Base-by-base conservation (phyloP, 2,797 vertebrate genomes). In the Tokudaia muenninki region DNA sequence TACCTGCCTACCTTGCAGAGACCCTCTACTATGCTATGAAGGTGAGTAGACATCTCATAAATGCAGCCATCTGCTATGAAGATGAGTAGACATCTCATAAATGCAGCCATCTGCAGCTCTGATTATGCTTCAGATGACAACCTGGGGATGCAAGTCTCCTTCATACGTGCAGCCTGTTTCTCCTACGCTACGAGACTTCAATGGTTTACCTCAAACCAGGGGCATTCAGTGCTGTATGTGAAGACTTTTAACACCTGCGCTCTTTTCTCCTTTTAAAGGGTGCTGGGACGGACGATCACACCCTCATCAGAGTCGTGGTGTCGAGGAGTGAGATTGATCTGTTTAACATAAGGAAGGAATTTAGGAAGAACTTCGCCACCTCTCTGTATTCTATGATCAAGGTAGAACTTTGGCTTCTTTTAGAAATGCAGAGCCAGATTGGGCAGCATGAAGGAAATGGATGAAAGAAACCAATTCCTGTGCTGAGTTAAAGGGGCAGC, bases 311-410 rank as follows among this genome's bases (percentile, higher is more conserved):
- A 97, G 98, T 99, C 59, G 98, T 99, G 98, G 99, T 99, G 97
- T 99, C 99, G 29, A 99, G 99, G 98, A 99, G 99, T 55, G 99
- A 99, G 98, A 94, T 98, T 31, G 99, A 99, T 98, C 99, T 99
- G 98, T 67, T 99, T 98, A 99, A 99, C 98, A 99, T 99, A 96
- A 98, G 99, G 97, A 98, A 97, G 81, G 97, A 98, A 81, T 99
- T 99, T 93, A 99, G 99, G 90, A 99, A 98, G 98, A 99, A 98
- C 97, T 99, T 99, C 50, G 98, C 98, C 8, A 98, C 98, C 16
- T 99, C 99, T 7, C 98, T 99, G 47, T 98, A 99, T 97, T 98
- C 98, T 82, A 99, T 98, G 95, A 99, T 99, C 98, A 99, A 99
- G 99, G 99, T 99, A 98, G 93, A 86, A 74, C 26, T 3, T 7